Evolutionary conservation across 2,797 vertebrate genomes (phyloP).

Genomic region (Gymnothorax javanicus): DNA sequence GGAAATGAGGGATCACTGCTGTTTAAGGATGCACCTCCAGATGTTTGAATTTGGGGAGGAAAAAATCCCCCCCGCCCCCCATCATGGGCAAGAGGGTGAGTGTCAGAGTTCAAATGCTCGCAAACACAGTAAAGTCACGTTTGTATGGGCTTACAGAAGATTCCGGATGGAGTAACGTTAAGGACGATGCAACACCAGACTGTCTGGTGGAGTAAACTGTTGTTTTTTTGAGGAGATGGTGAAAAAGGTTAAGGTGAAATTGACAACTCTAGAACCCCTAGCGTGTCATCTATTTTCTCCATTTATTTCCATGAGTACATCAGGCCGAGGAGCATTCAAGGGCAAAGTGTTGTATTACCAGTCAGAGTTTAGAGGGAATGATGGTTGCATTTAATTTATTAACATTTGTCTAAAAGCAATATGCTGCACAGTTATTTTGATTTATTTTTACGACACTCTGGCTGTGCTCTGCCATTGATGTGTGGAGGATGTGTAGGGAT

Average conservation of each 20-base stretch:
- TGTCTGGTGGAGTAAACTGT: neutral
- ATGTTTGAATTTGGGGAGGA: neutral
- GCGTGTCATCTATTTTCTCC: neutral
- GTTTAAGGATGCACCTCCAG: neutral
- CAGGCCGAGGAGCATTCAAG: constrained; percentile 12
- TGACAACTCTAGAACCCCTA: neutral
- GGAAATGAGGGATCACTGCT: neutral
- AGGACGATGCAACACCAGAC: neutral
- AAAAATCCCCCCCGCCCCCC: neutral
- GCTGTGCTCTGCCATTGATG: constrained; percentile 53
- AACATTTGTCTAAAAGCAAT: constrained; percentile 37
- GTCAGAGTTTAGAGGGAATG: constrained; percentile 45
- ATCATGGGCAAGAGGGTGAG: neutral
- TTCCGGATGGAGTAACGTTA: neutral
- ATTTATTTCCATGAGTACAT: neutral
- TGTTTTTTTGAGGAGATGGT: neutral
- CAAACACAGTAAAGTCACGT: neutral
- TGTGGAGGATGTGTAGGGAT: constrained; percentile 11
- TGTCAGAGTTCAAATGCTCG: neutral
- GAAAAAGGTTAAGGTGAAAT: neutral
- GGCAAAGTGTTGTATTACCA: constrained; percentile 22
- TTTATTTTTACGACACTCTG: constrained; percentile 12
- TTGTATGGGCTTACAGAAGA: neutral
- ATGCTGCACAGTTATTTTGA: constrained; percentile 23
- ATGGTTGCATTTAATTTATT: constrained; percentile 36